Evolutionary conservation across 2,797 vertebrate species (phyloP).

Genomic region (Schizopygopsis pylzovi): DNA sequence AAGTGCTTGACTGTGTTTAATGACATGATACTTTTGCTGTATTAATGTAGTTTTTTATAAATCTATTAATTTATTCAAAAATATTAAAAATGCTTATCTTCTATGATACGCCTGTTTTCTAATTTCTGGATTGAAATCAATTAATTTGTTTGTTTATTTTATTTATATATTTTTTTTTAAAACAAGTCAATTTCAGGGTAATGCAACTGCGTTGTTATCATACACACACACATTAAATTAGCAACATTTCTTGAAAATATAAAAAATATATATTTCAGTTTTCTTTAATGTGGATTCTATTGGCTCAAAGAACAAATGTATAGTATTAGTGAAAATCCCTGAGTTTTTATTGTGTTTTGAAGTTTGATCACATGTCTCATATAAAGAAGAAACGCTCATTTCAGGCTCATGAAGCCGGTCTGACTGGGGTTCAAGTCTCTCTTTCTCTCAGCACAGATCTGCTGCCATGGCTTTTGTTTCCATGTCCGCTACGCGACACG

Average conservation of each 20-base stretch:
- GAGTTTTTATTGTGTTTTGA: neutral
- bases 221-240: neutral
- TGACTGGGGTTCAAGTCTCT: constrained; percentile 28
- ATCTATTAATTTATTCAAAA: neutral
- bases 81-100: neutral
- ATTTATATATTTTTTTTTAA: too few species aligned
- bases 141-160: too few species aligned
- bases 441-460: constrained; percentile 15
- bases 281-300: neutral
- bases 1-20: neutral
- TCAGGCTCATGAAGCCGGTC: neutral
- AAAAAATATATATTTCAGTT: neutral
- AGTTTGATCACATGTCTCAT: neutral
- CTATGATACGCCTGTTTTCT: neutral
- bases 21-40: neutral
- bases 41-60: neutral
- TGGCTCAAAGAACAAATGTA: too few species aligned
- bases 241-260: neutral
- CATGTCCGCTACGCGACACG: constrained; percentile 58
- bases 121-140: neutral
- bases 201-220: too few species aligned
- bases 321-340: neutral
- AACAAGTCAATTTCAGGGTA: too few species aligned
- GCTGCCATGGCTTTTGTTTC: constrained; percentile 58
- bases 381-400: neutral